These are phyloP conservation scores for Trichosurus vulpecula DNA, from an alignment of 2,797 vertebrate genomes.

Conservation along the genomic window DNA sequence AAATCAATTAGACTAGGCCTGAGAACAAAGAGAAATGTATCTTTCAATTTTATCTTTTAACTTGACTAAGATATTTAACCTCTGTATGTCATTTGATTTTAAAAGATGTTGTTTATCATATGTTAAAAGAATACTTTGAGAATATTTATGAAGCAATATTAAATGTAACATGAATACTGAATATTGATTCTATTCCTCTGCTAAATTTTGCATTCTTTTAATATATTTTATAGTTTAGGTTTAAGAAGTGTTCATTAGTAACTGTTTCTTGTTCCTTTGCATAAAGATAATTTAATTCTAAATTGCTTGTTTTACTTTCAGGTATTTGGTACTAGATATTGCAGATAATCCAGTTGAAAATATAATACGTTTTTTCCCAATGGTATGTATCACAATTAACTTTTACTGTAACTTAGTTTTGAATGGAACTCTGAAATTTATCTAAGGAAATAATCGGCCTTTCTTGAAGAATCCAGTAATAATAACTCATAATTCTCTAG, in stretches of 20 bases:
- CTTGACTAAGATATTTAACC: not conserved
- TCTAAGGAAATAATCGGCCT: not conserved
- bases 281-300: not conserved
- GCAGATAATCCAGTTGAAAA: constrained; percentile 99
- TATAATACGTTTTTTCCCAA: constrained; percentile 97
- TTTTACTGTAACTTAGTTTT: constrained; percentile 54
- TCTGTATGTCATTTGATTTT: not conserved
- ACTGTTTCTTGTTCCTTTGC: not conserved
- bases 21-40: not conserved
- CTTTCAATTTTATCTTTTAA: not conserved
- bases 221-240: not conserved
- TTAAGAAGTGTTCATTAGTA: constrained; percentile 16
- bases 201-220: constrained; percentile 46
- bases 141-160: not conserved
- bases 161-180: not conserved
- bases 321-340: constrained; percentile 99
- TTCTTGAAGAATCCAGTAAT: not conserved
- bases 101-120: not conserved
- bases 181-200: not conserved
- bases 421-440: constrained; percentile 11
- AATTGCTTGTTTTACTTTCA: constrained; percentile 81
- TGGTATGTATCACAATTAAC: constrained; percentile 87
- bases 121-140: not conserved
- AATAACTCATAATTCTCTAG: not conserved
- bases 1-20: not conserved